Percentiles rank a stretch among this genome's conserved stretches.
Conservation (phyloP, 2,797 vertebrate species). For the Manis pentadactyla region DNA sequence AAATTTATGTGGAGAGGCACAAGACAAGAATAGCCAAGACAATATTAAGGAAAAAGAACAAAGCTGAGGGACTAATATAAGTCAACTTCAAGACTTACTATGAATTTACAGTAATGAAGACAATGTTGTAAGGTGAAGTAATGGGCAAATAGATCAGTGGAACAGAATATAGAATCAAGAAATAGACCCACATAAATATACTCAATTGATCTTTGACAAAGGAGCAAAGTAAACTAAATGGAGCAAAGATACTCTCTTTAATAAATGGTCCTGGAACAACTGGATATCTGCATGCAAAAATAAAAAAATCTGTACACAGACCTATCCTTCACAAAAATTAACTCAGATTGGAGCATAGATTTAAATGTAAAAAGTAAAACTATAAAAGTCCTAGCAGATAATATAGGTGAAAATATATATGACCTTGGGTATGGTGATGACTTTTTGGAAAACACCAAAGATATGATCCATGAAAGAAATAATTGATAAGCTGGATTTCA, state of each 20-base stretch:
- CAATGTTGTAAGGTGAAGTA: background rate
- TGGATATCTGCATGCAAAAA: background rate
- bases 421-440: background rate
- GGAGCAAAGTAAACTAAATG: background rate
- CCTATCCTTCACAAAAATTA: background rate
- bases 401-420: background rate
- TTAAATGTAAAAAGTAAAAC: background rate
- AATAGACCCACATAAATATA: background rate
- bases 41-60: background rate
- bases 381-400: background rate
- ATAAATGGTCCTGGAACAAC: background rate
- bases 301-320: background rate
- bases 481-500: background rate
- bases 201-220: background rate
- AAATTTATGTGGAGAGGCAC: background rate
- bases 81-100: background rate
- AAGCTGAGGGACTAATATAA: background rate
- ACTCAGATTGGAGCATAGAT: background rate
- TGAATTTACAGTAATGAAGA: background rate
- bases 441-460: background rate
- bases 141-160: background rate
- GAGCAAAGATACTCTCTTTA: background rate
- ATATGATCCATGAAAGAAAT: background rate
- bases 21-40: background rate
- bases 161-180: background rate